Conservation (phyloP, 2,888 invertebrate species). For the Agrochola lychnidis region DNA sequence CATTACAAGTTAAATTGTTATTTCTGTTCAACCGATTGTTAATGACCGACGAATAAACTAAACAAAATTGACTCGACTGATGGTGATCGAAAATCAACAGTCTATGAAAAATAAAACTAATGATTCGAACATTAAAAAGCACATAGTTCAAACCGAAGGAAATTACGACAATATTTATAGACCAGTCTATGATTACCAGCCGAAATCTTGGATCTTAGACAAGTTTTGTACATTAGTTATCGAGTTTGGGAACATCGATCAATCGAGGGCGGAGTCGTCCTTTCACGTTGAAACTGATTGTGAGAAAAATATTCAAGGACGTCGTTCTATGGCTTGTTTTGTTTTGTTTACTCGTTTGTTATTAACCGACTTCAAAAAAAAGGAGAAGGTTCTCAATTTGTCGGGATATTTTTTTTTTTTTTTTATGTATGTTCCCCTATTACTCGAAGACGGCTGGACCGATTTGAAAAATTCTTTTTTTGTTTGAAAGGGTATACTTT, state of each 20-base stretch:
- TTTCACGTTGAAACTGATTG: constrained; percentile 36
- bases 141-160: constrained; percentile 17
- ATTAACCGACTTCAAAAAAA: no score
- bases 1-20: not conserved
- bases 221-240: constrained; percentile 35
- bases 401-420: no score
- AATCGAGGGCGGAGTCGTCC: constrained; percentile 49
- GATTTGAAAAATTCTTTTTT: no score
- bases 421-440: no score
- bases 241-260: constrained; percentile 48
- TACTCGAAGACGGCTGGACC: no score
- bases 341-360: constrained; percentile 9
- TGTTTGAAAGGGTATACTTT: no score
- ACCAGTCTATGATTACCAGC: constrained; percentile 7
- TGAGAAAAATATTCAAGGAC: constrained; percentile 28
- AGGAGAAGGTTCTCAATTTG: no score
- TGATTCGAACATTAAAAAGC: constrained; percentile 28
- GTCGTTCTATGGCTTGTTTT: not conserved
- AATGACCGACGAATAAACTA: not conserved
- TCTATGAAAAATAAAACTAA: not conserved
- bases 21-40: not conserved
- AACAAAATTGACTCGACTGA: not conserved
- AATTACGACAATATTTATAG: not conserved
- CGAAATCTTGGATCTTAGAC: constrained; percentile 38
- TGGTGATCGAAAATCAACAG: constrained; percentile 18